phyloP scores from a whole-genome alignment of 2,888 invertebrate species.

The Drosophila algonquin region DNA sequence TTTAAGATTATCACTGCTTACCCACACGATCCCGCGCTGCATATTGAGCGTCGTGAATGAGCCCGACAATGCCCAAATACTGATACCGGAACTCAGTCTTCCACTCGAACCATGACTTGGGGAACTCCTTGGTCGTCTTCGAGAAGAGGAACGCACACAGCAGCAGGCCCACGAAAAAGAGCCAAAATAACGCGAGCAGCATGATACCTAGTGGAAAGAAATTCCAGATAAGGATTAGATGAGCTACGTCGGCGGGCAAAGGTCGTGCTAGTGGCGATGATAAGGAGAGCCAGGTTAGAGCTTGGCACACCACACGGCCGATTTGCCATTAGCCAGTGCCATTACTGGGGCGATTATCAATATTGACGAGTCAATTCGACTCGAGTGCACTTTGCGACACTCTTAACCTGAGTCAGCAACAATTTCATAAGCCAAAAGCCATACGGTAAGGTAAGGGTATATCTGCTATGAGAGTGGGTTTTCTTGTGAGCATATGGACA shows the following conservation, averaged over 20 bases:
- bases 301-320: neutral
- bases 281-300: conserved; percentile 30
- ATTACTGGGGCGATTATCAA: conserved; percentile 33
- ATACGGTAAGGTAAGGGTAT: conserved; percentile 7
- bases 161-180: conserved; percentile 60
- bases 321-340: conserved; percentile 4
- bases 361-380: conserved; percentile 31
- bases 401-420: conserved; percentile 60
- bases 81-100: conserved; percentile 83
- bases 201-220: conserved; percentile 35
- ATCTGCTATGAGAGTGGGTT: neutral
- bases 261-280: conserved; percentile 35
- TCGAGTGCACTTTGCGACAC: conserved; percentile 53
- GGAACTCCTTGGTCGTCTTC: conserved; percentile 83
- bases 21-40: conserved; percentile 81
- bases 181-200: conserved; percentile 53
- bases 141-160: conserved; percentile 80
- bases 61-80: conserved; percentile 78
- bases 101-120: conserved; percentile 83
- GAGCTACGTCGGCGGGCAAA: conserved; percentile 40
- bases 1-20: conserved; percentile 57
- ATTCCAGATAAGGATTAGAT: conserved; percentile 44
- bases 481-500: neutral
- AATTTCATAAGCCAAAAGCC: conserved; percentile 6
- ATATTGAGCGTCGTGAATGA: conserved; percentile 80